Evolutionary conservation across 1,140 invertebrate species (phyloP).

Genomic region (Zaprionus lachaisei): DNA sequence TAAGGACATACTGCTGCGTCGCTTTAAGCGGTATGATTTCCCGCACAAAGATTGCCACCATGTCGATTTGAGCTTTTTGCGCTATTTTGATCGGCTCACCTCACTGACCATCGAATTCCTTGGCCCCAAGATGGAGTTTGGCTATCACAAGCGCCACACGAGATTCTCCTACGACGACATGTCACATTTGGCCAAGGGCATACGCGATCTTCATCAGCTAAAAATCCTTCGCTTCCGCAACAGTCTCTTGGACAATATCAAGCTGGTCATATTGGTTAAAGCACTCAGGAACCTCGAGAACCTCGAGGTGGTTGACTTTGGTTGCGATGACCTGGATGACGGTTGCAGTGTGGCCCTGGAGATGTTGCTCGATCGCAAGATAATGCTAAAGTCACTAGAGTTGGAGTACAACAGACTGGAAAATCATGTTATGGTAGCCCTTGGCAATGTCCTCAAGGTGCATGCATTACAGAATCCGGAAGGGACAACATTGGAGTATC

Average conservation of each 20-base stretch:
- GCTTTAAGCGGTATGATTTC: constrained; percentile 43
- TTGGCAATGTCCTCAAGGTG: constrained; percentile 44
- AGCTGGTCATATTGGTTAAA: constrained; percentile 48
- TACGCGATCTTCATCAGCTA: constrained; percentile 44
- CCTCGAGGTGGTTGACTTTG: constrained; percentile 67
- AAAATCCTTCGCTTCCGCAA: constrained; percentile 71
- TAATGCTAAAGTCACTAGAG: constrained; percentile 48
- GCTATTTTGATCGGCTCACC: constrained; percentile 56
- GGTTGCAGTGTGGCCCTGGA: constrained; percentile 49
- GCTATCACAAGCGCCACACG: constrained; percentile 62
- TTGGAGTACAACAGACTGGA: constrained; percentile 64
- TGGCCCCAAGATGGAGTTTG: constrained; percentile 45
- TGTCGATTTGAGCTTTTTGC: constrained; percentile 65
- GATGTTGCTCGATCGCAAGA: constrained; percentile 42
- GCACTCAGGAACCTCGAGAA: constrained; percentile 31
- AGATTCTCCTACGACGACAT: constrained; percentile 71
- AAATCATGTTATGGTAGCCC: constrained; percentile 5
- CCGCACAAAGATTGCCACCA: constrained; percentile 65
- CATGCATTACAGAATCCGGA: background rate
- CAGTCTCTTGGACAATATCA: constrained; percentile 58
- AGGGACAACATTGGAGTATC: constrained; percentile 37
- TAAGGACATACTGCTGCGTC: constrained; percentile 36
- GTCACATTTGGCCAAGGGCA: constrained; percentile 44
- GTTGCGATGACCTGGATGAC: constrained; percentile 62
- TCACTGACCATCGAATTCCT: constrained; percentile 64